Evolutionary conservation across 2,797 vertebrate genomes (phyloP), one percentile per base, ranked within the genome.

Genomic region (Staurois parvus): DNA sequence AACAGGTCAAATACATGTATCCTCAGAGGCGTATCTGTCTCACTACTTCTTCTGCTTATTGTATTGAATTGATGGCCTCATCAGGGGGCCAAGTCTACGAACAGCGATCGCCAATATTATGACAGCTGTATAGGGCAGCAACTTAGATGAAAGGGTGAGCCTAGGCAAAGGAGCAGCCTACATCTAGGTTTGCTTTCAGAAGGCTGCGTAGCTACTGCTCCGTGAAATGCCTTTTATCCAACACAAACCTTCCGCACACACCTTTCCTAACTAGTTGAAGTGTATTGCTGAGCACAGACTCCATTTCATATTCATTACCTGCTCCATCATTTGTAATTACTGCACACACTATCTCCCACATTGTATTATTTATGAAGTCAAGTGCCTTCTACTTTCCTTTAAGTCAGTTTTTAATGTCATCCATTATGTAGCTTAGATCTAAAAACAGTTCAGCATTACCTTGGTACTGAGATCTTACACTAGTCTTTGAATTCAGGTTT

Each of bases 341-440:
- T 30, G 68, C 37, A 69, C 26, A 78, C 19, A 29, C 34, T 72
- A 48, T 76, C 73, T 29, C 17, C 56, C 24, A 30, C 5, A 73
- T 85, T 79, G 52, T 85, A 85, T 79, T 85, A 85, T 79, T 79
- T 79, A 79, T 79, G 32, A 79, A 74, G 68, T 48, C 37, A 79
- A 64, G 72, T 45, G 30, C 68, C 84, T 79, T 30, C 52, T n/a
- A 72, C 59, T 79, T 77, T 59, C n/a, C 69, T 79, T 45, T 66
- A 69, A 78, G 40, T 12, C 67, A 40, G 32, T 30, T 62, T 64
- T 59, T 84, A 78, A 85, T 85, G 76, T 40, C 76, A 79, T 85
- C 69, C 40, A 85, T 79, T 85, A 85, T 79, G 67, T 64, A 85
- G 69, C 79, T 85, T 79, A 37, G 68, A 79, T 72, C 68, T 85